Conservation (phyloP, 37 sponge, comb jelly and placozoan genomes). For the Petrosia ficiformis region DNA sequence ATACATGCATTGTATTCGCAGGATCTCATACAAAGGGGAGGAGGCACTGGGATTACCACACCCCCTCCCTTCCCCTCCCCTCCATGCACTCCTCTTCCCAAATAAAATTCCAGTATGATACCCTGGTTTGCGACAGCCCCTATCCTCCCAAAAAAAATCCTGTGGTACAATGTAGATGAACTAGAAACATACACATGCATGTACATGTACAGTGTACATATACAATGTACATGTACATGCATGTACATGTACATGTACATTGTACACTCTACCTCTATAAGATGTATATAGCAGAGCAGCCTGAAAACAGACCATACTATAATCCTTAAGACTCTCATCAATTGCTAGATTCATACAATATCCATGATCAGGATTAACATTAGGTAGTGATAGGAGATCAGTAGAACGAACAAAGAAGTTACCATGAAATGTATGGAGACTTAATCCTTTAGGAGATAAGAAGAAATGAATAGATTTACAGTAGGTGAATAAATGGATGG, state of each 20-base stretch:
- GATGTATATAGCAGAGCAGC: slow-evolving; percentile 94
- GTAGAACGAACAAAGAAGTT: slow-evolving; percentile 97
- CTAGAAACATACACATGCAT: slow-evolving; percentile 7
- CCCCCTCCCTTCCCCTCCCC: no score
- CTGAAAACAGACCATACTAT: slow-evolving; percentile 78
- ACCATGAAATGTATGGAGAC: slow-evolving; percentile 94
- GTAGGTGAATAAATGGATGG: no score
- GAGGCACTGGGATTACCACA: no score
- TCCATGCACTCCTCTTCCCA: no score
- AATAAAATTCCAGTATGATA: no score
- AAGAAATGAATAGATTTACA: neutral
- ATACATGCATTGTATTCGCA: no score
- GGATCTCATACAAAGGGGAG: no score
- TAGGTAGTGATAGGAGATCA: slow-evolving; percentile 93
- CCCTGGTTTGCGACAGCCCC: no score
- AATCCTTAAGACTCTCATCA: slow-evolving; percentile 91
- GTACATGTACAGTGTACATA: no score
- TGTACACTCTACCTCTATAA: slow-evolving; percentile 45
- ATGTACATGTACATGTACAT: slow-evolving; percentile 5
- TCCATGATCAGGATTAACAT: slow-evolving; percentile 90
- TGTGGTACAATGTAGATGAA: no score
- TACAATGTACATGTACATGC: no score
- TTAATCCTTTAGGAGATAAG: slow-evolving; percentile 56
- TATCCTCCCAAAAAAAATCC: no score
- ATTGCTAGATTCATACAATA: slow-evolving; percentile 87